Base-by-base conservation (phyloP, 2,888 invertebrate genomes). In the Apamea epomidion region DNA sequence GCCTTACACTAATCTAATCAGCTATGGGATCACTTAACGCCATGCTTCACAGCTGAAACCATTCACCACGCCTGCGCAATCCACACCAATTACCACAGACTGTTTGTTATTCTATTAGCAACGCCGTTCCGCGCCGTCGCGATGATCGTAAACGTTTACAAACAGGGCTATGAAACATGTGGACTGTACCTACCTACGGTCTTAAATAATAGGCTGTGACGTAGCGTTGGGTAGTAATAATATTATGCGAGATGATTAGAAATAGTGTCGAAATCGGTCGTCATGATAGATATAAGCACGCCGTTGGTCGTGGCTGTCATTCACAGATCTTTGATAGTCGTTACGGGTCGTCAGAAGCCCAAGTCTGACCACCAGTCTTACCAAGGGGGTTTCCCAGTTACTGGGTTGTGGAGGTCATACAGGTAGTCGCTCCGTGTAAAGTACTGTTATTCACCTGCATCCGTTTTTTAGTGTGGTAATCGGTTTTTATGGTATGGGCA, bases 31-130 rank as follows among this genome's bases (percentile, higher is more conserved):
- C 8, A 62, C 48, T 51, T 42, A 21, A 77, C 14, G 10, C 29
- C 58, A 51, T 18, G 60, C 58, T 78, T 18, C 37, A 68, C 12
- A 58, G 29, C 18, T 37, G 8, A 65, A n/a, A 42, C 37, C 45
- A 37, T 67, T 51, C 16, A 25, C 68, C n/a, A 37, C 62, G 54
- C 81, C 60, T 16, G 29, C 37, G 18, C 62, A 54, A 45, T 37
- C 14, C 51, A 58, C 54, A 58, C 25, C 18, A 32, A 48, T 64
- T 48, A 54, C n/a, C 18, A 64, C 62, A 29, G 25, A 18, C 37
- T 64, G 7, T 75, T 81, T 81, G 25, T 75, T 75, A 81, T 81
- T 75, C 68, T 69, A 82, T 70, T 82, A 81, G 58, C 69, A 16
- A 62, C 6, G 68, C 64, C 75, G 32, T 2, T n/a, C n/a, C n/a